Conservation (phyloP, 1,140 invertebrate genomes). For the Anthonomus grandis region DNA sequence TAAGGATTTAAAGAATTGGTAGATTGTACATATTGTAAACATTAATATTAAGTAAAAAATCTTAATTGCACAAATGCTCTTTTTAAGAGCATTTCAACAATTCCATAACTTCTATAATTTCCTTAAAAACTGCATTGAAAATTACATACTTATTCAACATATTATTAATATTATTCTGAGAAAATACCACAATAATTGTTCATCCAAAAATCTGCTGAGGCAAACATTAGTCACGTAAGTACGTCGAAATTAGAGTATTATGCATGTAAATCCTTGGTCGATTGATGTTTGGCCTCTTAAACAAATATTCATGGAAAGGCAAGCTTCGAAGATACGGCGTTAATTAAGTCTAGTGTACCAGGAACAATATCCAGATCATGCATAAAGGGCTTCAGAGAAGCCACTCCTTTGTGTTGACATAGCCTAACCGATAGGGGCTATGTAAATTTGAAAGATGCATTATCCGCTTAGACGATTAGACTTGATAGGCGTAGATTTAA, state of each 20-base stretch:
- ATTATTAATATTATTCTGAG: no score
- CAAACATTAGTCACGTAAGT: no score
- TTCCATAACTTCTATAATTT: no score
- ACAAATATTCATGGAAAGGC: constrained; percentile 15
- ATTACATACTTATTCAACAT: no score
- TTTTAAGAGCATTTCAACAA: no score
- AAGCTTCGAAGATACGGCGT: constrained; percentile 21
- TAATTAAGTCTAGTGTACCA: constrained; percentile 20
- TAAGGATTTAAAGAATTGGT: no score
- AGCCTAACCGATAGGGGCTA: constrained; percentile 10
- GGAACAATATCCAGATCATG: constrained; percentile 15
- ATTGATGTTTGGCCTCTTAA: constrained; percentile 13
- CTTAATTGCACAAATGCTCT: no score
- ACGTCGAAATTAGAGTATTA: constrained; percentile 3
- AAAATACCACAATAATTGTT: no score
- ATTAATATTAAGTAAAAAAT: no score
- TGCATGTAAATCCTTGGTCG: constrained; percentile 18
- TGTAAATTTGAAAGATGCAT: constrained; percentile 14
- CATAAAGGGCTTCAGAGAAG: constrained; percentile 5
- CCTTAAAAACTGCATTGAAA: no score
- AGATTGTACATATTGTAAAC: no score
- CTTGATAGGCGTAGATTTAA: constrained; percentile 7
- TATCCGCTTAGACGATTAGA: constrained; percentile 9
- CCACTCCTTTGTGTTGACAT: constrained; percentile 20
- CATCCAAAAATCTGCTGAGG: no score